phyloP scores from a whole-genome alignment of 2,797 vertebrate species.

The Hoplostethus atlanticus region DNA sequence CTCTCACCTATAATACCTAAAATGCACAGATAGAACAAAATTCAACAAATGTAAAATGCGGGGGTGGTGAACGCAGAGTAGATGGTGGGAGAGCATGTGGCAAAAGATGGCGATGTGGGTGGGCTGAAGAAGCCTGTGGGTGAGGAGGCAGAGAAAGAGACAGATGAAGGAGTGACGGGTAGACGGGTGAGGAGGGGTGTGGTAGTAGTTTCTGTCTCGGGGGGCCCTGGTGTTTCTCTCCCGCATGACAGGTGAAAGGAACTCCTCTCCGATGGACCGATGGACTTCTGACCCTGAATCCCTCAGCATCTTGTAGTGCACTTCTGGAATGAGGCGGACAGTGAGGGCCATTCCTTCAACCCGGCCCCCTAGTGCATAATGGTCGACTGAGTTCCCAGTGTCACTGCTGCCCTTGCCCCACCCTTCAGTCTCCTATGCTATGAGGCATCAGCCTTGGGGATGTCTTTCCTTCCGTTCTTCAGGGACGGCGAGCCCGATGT shows the following conservation, averaged over 20 bases:
- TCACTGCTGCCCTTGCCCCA: conserved; percentile 75
- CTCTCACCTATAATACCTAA: neutral
- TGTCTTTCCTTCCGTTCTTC: conserved; percentile 82
- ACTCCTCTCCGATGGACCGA: conserved; percentile 62
- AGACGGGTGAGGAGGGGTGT: neutral
- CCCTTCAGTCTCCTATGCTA: conserved; percentile 83
- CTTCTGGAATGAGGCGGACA: conserved; percentile 53
- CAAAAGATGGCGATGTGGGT: conserved; percentile 46
- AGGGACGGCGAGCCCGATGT: conserved; percentile 81
- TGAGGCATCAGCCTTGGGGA: conserved; percentile 82
- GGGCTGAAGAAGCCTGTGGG: conserved; percentile 49
- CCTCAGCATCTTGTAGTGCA: conserved; percentile 64
- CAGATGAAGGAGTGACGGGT: conserved; percentile 5
- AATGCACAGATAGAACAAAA: neutral
- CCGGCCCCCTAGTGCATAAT: conserved; percentile 62
- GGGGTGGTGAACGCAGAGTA: conserved; percentile 51
- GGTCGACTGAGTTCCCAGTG: conserved; percentile 66
- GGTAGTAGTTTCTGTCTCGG: conserved; percentile 34
- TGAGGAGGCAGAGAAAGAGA: conserved; percentile 31
- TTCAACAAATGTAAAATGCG: conserved; percentile 27
- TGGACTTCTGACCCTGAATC: conserved; percentile 58
- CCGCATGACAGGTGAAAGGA: conserved; percentile 48
- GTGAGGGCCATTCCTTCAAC: conserved; percentile 51
- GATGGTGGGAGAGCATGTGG: conserved; percentile 12
- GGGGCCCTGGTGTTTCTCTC: conserved; percentile 46